These are phyloP conservation scores for Circaetus gallicus DNA, from an alignment of 2,113 vertebrate genomes.

Conservation along the genomic window DNA sequence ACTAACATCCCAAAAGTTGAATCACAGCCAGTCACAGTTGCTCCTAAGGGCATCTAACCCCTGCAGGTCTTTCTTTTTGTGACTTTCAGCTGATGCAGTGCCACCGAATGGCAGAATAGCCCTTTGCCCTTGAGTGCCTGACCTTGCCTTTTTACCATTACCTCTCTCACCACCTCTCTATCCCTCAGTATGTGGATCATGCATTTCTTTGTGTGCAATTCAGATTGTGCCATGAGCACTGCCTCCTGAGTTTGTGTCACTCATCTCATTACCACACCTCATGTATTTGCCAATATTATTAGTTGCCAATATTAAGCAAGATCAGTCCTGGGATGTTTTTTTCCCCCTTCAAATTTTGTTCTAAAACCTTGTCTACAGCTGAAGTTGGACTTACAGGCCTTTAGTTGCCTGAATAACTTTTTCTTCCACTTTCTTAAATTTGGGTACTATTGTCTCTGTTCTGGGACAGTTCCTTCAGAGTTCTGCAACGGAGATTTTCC, in stretches of 20 bases:
- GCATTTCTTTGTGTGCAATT: not conserved
- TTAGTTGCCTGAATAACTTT: not conserved
- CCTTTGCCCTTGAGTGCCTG: not conserved
- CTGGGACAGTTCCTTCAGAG: not conserved
- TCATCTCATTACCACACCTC: not conserved
- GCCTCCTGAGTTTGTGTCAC: not conserved
- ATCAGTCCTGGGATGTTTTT: not conserved
- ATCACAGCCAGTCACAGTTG: accelerated
- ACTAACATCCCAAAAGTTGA: not conserved
- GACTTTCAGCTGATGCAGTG: not conserved
- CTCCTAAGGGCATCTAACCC: not conserved
- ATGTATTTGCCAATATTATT: not conserved
- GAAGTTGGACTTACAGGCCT: not conserved
- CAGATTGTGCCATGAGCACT: too few species aligned
- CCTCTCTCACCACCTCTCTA: not conserved
- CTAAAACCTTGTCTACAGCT: not conserved
- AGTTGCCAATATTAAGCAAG: not conserved
- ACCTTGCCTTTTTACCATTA: not conserved
- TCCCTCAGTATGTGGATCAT: accelerated
- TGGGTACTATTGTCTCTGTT: not conserved
- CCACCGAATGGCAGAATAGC: accelerated
- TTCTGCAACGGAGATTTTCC: not conserved
- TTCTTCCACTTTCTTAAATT: not conserved
- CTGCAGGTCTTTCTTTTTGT: not conserved
- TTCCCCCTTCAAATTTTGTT: not conserved